These are phyloP conservation scores for Ispidina lecontei DNA, from an alignment of 2,797 vertebrate genomes.

Conservation along the genomic window DNA sequence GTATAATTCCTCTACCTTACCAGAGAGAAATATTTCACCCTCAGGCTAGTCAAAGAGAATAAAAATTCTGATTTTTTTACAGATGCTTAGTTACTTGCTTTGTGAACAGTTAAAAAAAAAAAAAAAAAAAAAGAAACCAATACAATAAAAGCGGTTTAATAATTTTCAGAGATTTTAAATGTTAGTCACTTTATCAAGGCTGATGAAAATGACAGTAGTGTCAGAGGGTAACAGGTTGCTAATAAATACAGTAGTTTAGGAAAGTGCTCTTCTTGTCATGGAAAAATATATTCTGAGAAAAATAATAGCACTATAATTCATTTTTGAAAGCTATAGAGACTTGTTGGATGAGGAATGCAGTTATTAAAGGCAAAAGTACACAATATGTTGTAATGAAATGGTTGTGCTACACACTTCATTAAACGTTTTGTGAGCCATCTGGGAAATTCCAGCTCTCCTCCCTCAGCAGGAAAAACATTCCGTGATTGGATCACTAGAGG, in stretches of 20 bases:
- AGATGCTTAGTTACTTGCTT: not conserved
- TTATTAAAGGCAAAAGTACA: conserved; percentile 84
- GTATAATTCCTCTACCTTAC: not conserved
- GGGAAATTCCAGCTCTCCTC: conserved; percentile 78
- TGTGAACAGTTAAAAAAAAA: not conserved
- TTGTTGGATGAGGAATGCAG: conserved; percentile 79
- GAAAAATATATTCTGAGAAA: conserved; percentile 75
- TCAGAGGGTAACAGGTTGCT: conserved; percentile 81
- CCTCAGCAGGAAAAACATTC: conserved; percentile 44
- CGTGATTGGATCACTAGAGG: conserved; percentile 40
- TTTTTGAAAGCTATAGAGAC: conserved; percentile 81
- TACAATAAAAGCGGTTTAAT: conserved; percentile 64
- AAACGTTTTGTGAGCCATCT: conserved; percentile 79
- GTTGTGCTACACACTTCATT: conserved; percentile 82
- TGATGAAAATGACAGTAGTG: conserved; percentile 75
- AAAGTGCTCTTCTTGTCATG: conserved; percentile 73
- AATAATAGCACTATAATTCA: conserved; percentile 81
- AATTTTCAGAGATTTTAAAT: conserved; percentile 77
- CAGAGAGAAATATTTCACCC: not conserved
- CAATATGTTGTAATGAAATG: conserved; percentile 85
- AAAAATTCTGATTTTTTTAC: not conserved
- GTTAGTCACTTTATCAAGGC: conserved; percentile 69
- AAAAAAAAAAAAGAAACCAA: not conserved
- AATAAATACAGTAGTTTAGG: conserved; percentile 83
- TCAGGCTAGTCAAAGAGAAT: not conserved